Conservation (phyloP, 2,797 vertebrate genomes). For the Enteromius argenteus region DNA sequence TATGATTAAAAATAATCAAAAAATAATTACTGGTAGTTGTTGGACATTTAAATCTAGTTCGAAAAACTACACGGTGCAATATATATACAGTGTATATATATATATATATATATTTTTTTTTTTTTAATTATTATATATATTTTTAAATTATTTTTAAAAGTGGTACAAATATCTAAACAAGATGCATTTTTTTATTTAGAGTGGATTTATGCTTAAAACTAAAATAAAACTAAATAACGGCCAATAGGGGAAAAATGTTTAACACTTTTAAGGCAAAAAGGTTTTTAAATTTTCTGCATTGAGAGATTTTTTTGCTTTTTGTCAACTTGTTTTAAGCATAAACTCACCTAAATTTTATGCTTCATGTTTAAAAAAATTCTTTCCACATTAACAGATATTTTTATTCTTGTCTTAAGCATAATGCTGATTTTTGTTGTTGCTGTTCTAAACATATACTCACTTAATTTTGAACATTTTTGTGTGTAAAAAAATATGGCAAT, state of each 20-base stretch:
- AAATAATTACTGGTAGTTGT: background rate
- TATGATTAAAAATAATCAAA: background rate
- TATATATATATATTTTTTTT: no score
- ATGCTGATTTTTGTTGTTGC: background rate
- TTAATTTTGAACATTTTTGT: background rate
- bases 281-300: no score
- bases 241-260: background rate
- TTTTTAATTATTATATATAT: no score
- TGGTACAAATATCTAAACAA: background rate
- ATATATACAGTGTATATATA: no score
- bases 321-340: no score
- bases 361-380: background rate
- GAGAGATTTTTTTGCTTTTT: no score
- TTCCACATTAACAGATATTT: no score
- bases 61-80: background rate
- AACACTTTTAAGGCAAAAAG: no score
- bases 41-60: background rate
- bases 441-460: background rate
- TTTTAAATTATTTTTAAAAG: no score
- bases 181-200: background rate
- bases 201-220: background rate
- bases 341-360: no score
- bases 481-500: no score
- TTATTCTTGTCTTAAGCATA: background rate
- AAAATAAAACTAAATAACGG: no score